Percentiles rank a stretch among this genome's conserved stretches.
These are phyloP conservation scores for Parambassis ranga DNA, from an alignment of 2,797 vertebrate species.

Conservation along the genomic window DNA sequence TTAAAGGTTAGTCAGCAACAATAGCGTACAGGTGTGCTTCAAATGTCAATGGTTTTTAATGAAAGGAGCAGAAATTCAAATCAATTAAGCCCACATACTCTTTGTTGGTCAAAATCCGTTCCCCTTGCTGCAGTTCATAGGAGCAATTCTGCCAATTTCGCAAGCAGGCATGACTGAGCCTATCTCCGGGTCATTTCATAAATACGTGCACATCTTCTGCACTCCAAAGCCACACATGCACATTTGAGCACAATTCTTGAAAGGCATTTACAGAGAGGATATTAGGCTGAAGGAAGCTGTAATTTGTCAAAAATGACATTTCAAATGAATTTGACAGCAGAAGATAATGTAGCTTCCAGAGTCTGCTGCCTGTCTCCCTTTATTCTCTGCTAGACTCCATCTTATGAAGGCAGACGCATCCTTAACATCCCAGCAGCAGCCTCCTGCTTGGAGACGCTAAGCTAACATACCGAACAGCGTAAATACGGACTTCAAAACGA, in stretches of 20 bases:
- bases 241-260: conserved; percentile 21
- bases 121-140: conserved; percentile 13
- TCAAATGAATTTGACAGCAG: conserved; percentile 37
- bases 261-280: conserved; percentile 42
- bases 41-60: conserved; percentile 73
- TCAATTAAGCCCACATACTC: conserved; percentile 41
- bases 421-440: conserved; percentile 61
- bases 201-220: conserved; percentile 23
- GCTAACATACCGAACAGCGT: conserved; percentile 41
- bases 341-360: conserved; percentile 50
- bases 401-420: conserved; percentile 55
- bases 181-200: conserved; percentile 50
- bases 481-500: conserved; percentile 73
- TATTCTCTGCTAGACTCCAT: conserved; percentile 42
- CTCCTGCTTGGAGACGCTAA: conserved; percentile 29
- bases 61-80: conserved; percentile 57
- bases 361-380: conserved; percentile 26
- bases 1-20: conserved; percentile 55
- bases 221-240: conserved; percentile 20
- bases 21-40: conserved; percentile 38
- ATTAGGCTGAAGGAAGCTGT: conserved; percentile 39
- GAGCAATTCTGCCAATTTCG: conserved; percentile 29
- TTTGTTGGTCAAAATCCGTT: conserved; percentile 26
- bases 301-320: conserved; percentile 59
- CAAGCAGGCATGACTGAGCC: conserved; percentile 37